Evolutionary conservation across 2,888 invertebrate species (phyloP), one percentile per base, ranked within the genome.

Genomic region (Lochmaea crataegi): DNA sequence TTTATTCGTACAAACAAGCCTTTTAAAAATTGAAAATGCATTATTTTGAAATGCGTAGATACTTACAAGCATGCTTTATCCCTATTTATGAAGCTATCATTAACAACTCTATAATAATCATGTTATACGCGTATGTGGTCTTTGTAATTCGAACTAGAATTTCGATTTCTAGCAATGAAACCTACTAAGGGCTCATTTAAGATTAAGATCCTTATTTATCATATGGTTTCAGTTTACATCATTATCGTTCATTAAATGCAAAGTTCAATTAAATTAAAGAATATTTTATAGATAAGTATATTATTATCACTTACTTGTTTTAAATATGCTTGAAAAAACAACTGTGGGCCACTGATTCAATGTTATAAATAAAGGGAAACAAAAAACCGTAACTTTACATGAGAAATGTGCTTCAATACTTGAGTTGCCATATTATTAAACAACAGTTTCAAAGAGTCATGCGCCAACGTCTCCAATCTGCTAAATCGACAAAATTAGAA

Each of bases 351-450:
- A 66, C 70, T 65, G 60, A 72, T 65, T 71, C 73, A 75, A 76
- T 77, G 79, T 79, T 79, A 77, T 76, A 78, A 77, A 65, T 64
- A 66, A 66, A 57, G 74, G 71, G 74, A 75, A 68, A 68, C 70
- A 72, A 65, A 78, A 78, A 76, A 75, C 75, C 68, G 67, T 76
- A 74, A 76, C 70, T 75, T 78, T 78, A 78, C 78, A 79, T 74
- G 68, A 80, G 74, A 80, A 80, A 80, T 77, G 79, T 78, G 80
- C 74, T 73, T 72, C 76, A 41, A 71, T 14, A 68, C 68, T 75
- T 72, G 73, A 71, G 75, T 77, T 78, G 79, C 80, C 80, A 80
- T 74, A 67, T 66, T 80, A 79, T 79, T 80, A 79, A 76, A 76
- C 77, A 79, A 78, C 72, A 70, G 68, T 57, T 65, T 45, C 16